These are phyloP conservation scores for Benthosema pterotum DNA, from an alignment of 2,797 vertebrate species.

Conservation along the genomic window DNA sequence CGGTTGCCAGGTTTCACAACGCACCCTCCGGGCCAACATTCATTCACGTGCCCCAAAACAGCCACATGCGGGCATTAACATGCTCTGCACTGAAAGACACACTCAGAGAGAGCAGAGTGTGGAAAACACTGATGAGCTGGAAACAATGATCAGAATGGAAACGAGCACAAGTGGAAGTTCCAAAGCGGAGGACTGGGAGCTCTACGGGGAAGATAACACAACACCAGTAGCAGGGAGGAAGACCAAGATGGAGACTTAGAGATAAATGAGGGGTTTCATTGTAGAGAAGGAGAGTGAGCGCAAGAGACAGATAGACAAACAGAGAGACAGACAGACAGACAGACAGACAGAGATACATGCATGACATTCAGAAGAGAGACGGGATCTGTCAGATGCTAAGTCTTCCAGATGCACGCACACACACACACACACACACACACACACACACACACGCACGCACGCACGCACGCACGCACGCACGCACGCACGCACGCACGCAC, in stretches of 20 bases:
- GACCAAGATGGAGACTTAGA: not conserved
- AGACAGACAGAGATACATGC: not conserved
- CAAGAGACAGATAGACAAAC: conserved; percentile 5
- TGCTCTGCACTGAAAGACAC: not conserved
- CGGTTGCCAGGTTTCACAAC: too few relatives aligned
- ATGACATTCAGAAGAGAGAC: not conserved
- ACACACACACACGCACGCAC: not conserved
- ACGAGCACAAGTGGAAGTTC: conserved; percentile 5
- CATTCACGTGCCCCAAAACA: conserved; percentile 12
- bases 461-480: not conserved
- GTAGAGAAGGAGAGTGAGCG: not conserved
- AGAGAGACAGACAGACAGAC: not conserved
- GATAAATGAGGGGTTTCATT: not conserved
- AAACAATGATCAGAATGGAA: conserved; percentile 19
- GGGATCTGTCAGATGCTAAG: conserved; percentile 15
- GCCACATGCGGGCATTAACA: conserved; percentile 17
- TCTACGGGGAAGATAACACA: too few relatives aligned
- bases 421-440: not conserved
- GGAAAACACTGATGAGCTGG: not conserved
- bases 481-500: not conserved
- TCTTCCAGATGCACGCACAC: conserved; percentile 33
- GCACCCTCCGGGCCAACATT: too few relatives aligned
- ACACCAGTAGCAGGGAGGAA: not conserved
- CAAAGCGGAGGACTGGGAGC: too few relatives aligned
- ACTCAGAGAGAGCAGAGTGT: conserved; percentile 8